These are phyloP conservation scores for Prunella fulvescens DNA, from an alignment of 2,113 vertebrate species.

Conservation along the genomic window DNA sequence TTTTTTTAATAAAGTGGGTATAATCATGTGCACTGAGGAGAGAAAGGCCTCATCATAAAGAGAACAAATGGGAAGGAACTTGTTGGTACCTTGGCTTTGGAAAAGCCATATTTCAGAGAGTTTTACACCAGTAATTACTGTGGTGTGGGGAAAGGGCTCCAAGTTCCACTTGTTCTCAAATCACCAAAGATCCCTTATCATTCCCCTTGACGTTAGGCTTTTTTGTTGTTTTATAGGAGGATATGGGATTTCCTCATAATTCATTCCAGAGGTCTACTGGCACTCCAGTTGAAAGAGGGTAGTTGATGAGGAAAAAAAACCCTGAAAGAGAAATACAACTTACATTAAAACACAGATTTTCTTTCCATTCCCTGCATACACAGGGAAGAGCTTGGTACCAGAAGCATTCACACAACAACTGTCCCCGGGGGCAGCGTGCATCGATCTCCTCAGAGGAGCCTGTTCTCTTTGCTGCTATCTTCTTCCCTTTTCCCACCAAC, in stretches of 20 bases:
- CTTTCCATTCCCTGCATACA: background rate
- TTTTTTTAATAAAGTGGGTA: background rate
- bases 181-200: background rate
- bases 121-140: background rate
- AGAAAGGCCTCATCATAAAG: background rate
- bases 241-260: conserved; percentile 11
- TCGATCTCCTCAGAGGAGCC: rapidly evolving
- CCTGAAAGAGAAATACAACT: background rate
- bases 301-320: background rate
- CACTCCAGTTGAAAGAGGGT: background rate
- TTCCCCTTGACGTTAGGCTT: background rate
- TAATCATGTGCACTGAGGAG: background rate
- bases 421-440: rapidly evolving
- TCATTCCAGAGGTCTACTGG: conserved; percentile 19
- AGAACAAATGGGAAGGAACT: background rate
- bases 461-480: rapidly evolving
- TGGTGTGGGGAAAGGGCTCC: background rate
- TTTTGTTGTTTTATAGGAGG: background rate
- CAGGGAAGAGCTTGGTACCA: background rate
- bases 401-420: background rate
- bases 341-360: background rate
- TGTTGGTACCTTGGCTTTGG: background rate
- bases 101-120: background rate
- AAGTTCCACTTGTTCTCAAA: conserved; percentile 1
- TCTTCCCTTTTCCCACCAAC: background rate